Evolutionary conservation across 2,113 vertebrate genomes (phyloP).

Genomic region (Sapayoa aenigma): DNA sequence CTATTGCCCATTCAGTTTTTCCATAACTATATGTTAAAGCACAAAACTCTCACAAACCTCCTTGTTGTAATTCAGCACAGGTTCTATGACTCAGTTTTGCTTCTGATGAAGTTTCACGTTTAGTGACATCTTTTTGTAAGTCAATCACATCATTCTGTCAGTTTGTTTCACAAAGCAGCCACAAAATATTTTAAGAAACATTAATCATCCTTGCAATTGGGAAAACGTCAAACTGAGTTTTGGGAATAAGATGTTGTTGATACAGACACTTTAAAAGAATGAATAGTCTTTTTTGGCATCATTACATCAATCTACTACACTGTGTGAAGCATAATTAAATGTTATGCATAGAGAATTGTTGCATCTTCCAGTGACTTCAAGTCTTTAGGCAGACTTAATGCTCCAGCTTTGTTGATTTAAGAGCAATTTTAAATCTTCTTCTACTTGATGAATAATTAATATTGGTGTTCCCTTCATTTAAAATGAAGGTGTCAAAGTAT

Average conservation of each 20-base stretch:
- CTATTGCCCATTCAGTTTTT: neutral
- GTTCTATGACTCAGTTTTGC: neutral
- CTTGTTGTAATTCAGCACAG: neutral
- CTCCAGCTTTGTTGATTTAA: neutral
- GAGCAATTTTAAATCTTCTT: neutral
- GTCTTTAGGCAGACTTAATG: neutral
- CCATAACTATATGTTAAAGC: neutral
- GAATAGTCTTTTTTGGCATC: neutral
- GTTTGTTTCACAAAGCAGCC: neutral
- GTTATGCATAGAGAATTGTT: neutral
- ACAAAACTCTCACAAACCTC: neutral
- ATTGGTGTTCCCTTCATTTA: neutral
- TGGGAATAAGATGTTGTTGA: neutral
- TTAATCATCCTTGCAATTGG: neutral
- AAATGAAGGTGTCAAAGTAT: neutral
- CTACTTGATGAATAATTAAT: neutral
- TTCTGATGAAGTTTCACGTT: neutral
- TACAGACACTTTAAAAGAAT: neutral
- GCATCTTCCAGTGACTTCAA: neutral
- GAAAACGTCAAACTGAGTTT: neutral
- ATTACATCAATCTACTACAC: neutral
- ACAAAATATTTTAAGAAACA: slow-evolving; percentile 1
- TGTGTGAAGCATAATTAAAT: neutral
- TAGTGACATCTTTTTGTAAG: neutral
- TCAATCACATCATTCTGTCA: neutral